Percentiles rank a stretch among this genome's conserved stretches.
phyloP scores from a whole-genome alignment of 2,888 invertebrate genomes.

The Cloeon dipterum region DNA sequence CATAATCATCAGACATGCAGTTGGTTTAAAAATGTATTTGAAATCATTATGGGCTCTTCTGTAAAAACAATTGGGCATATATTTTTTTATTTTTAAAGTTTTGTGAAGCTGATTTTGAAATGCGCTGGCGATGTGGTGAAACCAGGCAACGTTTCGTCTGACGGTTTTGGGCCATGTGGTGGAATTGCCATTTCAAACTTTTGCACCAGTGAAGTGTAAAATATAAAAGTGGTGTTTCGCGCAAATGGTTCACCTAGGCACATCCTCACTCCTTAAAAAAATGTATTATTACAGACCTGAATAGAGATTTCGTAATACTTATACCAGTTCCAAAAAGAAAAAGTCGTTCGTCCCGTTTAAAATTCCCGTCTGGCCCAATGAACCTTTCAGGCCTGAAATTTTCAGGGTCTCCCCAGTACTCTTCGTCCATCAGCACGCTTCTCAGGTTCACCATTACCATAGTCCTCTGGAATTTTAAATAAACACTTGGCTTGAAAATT shows the following conservation, averaged over 20 bases:
- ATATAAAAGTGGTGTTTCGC: conserved; percentile 8
- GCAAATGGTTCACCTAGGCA: conserved; percentile 9
- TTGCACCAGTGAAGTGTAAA: conserved; percentile 6
- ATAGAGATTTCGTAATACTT: too few species aligned
- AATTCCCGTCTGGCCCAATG: not conserved
- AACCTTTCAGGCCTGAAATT: not conserved
- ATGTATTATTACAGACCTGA: too few species aligned
- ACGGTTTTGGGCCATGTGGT: not conserved
- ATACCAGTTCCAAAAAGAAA: not conserved
- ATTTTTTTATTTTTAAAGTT: too few species aligned
- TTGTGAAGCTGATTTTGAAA: too few species aligned
- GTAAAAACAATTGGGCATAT: too few species aligned
- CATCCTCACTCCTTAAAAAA: conserved; percentile 6
- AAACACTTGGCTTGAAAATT: too few species aligned
- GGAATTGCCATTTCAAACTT: not conserved
- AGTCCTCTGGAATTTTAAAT: not conserved
- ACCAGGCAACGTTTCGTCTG: not conserved
- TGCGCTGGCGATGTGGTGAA: not conserved
- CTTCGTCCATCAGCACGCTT: not conserved
- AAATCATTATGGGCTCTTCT: too few species aligned
- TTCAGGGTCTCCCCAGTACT: not conserved
- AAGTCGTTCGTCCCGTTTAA: not conserved
- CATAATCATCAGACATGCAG: too few species aligned
- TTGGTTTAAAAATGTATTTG: too few species aligned
- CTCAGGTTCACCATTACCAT: not conserved